These are phyloP conservation scores for Mongoloraphidia duomilia DNA, from an alignment of 2,888 invertebrate species.

Conservation along the genomic window DNA sequence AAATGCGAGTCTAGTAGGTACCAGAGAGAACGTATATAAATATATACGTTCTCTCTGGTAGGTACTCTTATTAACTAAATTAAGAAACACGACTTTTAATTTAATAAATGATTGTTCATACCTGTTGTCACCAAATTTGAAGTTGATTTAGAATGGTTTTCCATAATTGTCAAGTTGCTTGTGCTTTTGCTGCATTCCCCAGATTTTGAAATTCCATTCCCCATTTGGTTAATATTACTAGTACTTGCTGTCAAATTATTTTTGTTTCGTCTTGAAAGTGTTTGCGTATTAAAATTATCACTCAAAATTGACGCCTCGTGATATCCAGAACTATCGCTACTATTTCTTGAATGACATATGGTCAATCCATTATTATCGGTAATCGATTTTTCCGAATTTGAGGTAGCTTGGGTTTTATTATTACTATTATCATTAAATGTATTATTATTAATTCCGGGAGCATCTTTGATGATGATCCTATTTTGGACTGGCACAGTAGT, in stretches of 20 bases:
- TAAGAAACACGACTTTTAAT: no score
- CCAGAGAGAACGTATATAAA: no score
- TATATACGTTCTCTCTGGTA: no score
- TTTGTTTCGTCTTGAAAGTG: conserved; percentile 5
- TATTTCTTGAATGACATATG: conserved; percentile 52
- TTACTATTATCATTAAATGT: no score
- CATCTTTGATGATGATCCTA: background rate
- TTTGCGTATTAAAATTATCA: conserved; percentile 36
- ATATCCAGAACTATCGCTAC: conserved; percentile 58
- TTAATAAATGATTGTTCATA: conserved; percentile 12
- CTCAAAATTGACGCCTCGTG: conserved; percentile 53
- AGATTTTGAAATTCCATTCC: background rate
- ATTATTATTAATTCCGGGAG: background rate
- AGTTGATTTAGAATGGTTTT: conserved; percentile 27
- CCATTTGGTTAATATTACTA: background rate
- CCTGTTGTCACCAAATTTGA: conserved; percentile 26
- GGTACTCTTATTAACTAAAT: no score
- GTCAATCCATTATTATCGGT: conserved; percentile 26
- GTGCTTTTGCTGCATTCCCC: conserved; percentile 21
- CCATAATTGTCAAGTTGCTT: conserved; percentile 27
- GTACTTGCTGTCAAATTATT: conserved; percentile 10
- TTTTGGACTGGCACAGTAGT: conserved; percentile 5
- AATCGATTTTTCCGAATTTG: conserved; percentile 11
- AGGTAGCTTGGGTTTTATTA: background rate
- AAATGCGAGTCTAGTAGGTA: no score